Evolutionary conservation across 2,113 vertebrate species (phyloP), one percentile per base, ranked within the genome.

Genomic region (Apeltes quadracus): DNA sequence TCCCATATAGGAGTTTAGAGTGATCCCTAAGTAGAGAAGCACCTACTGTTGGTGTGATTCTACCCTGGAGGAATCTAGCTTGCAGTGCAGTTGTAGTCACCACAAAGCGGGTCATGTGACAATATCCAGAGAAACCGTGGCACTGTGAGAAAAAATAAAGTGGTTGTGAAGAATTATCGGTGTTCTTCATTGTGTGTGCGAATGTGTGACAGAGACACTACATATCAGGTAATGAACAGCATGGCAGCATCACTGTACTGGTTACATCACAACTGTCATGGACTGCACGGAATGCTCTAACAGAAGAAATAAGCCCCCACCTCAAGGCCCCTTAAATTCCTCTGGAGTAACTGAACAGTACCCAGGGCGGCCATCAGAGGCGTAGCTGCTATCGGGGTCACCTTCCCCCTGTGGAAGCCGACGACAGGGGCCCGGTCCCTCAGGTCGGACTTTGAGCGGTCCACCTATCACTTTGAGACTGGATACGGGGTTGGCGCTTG

Each of bases 371-470:
- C 62, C 32, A 13, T 36, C 15, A 23, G 29, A 4, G 20, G 57
- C 51, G 14, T 1, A n/a, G 3, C 11, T 43, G n/a, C 23, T 25
- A 14, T 50, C 12, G 5, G 7, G 9, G n/a, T 22, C 43, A 53
- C 56, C 57, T 69, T 0, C 13, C 25, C 57, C 13, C 34, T 7
- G 41, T 38, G 22, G 29, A 66, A 43, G 25, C 58, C 69, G 43
- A 46, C 7, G 39, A 14, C 13, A 43, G 15, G 39, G 61, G 2
- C n/a, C n/a, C n/a, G n/a, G n/a, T n/a, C n/a, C n/a, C n/a, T 11
- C 64, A 16, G 6, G 12, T 16, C 62, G 69, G 62, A 88, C 86
- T 84, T 77, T 81, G 66, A 81, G n/a, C 68, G 50, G 63, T 58
- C 72, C 12, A 41, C 29, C 64, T n/a, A 7, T 34, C 32, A 34